Conservation (phyloP, 1,140 invertebrate species). For the Drosophila littoralis region DNA sequence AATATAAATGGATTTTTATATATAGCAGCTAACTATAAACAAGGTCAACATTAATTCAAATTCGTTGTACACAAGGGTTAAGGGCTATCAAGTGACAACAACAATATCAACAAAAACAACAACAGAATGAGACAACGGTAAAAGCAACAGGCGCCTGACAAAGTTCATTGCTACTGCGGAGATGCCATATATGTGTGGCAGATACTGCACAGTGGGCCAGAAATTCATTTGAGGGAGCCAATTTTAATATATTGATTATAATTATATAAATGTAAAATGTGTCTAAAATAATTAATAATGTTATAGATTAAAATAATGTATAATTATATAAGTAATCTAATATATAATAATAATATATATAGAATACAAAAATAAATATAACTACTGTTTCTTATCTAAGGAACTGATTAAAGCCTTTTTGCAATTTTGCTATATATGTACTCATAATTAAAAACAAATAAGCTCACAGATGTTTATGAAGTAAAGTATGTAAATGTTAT, state of each 20-base stretch:
- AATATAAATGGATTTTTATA: neutral
- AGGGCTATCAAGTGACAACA: constrained; percentile 7
- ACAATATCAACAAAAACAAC: neutral
- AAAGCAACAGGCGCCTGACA: constrained; percentile 40
- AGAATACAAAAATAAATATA: too few species aligned
- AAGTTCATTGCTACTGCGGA: constrained; percentile 66
- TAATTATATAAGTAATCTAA: too few species aligned
- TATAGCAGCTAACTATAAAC: neutral
- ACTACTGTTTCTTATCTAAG: too few species aligned
- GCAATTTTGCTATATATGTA: too few species aligned
- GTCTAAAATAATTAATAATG: too few species aligned
- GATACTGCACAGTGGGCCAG: constrained; percentile 23
- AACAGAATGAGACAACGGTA: constrained; percentile 13
- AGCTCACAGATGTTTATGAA: too few species aligned
- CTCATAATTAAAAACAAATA: too few species aligned
- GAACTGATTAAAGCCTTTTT: too few species aligned
- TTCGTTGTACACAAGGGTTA: constrained; percentile 5
- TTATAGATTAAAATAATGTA: too few species aligned
- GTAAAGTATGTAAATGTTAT: too few species aligned
- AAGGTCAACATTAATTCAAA: neutral
- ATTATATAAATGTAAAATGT: neutral
- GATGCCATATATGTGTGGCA: constrained; percentile 15
- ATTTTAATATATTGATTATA: neutral
- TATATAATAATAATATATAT: too few species aligned
- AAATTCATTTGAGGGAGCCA: neutral